Evolutionary conservation across 2,113 vertebrate species (phyloP).

Genomic region (Pogona vitticeps): DNA sequence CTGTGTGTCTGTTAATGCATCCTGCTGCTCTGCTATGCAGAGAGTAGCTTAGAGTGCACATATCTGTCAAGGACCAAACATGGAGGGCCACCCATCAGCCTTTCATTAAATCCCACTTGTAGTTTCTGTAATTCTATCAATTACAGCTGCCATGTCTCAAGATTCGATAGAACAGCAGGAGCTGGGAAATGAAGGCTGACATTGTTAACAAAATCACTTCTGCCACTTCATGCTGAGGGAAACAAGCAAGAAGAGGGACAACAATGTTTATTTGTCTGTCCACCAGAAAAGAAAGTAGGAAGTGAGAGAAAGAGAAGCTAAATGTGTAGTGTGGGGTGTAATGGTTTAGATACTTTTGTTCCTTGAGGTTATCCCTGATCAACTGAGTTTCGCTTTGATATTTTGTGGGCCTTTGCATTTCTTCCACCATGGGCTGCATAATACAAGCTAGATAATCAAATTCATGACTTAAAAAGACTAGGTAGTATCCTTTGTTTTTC

Average conservation of each 20-base stretch:
- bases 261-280: conserved; percentile 69
- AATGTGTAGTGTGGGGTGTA: conserved; percentile 72
- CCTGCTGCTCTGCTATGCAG: conserved; percentile 47
- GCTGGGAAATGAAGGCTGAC: conserved; percentile 73
- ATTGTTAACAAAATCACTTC: conserved; percentile 74
- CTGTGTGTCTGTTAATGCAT: not conserved
- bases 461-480: conserved; percentile 20
- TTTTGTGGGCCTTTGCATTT: conserved; percentile 55
- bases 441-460: conserved; percentile 16
- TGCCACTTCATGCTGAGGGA: conserved; percentile 58
- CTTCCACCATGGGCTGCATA: conserved; percentile 64
- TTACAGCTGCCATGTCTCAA: conserved; percentile 56
- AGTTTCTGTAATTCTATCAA: conserved; percentile 56
- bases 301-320: conserved; percentile 43
- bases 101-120: conserved; percentile 66
- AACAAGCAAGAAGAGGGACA: conserved; percentile 51
- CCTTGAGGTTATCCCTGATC: conserved; percentile 53
- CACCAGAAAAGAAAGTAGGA: conserved; percentile 58
- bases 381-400: conserved; percentile 68
- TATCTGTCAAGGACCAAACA: conserved; percentile 59
- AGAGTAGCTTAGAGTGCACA: conserved; percentile 50
- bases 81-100: conserved; percentile 57
- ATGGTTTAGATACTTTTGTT: conserved; percentile 51
- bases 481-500: not conserved
- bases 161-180: conserved; percentile 72